Base-by-base conservation (phyloP, 2,113 vertebrate genomes). In the Pandion haliaetus region DNA sequence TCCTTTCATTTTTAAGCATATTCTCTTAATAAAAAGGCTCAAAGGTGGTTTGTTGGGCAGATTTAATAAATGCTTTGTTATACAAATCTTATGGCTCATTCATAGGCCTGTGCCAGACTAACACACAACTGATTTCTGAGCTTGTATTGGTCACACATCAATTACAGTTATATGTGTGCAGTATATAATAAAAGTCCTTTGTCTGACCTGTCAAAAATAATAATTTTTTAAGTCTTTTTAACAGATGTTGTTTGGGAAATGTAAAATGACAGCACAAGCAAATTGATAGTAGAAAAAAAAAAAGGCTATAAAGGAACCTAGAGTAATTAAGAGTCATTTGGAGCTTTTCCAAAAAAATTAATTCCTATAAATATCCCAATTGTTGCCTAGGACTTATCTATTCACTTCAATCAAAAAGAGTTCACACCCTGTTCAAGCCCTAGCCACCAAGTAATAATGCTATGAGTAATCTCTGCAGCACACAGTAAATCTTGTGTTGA, bases 381-480 rank as follows among this genome's bases (percentile, higher is more conserved):
- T 91, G 89, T 72, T 94, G 86, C 81, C 77, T 59, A 63, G 79
- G 59, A 80, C 40, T 83, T 71, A 91, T 78, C 77, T 91, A 55
- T 58, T 89, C 45, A 19, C 71, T 86, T 76, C 59, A 34, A 66
- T 38, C 84, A 26, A 45, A 54, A 58, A 2, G 71, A 96, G 78
- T 71, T 95, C 91, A 91, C 93, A 85, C 86, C 91, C 91, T 80
- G 77, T n/a, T 31, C 72, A 49, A 91, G 73, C 73, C 61, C 44
- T 15, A 87, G 85, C 84, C 86, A 52, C 61, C 2, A 54, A 45
- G 70, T 36, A 45, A 31, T 21, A 70, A 73, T 2, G 36, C 57
- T 73, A 7, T 42, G 85, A 95, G 91, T 71, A 87, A 95, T 69
- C 78, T 72, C 24, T 50, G 77, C 65, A 38, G 52, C 65, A 17